Conservation (phyloP, 2,888 invertebrate species). For the Rhingia rostrata region DNA sequence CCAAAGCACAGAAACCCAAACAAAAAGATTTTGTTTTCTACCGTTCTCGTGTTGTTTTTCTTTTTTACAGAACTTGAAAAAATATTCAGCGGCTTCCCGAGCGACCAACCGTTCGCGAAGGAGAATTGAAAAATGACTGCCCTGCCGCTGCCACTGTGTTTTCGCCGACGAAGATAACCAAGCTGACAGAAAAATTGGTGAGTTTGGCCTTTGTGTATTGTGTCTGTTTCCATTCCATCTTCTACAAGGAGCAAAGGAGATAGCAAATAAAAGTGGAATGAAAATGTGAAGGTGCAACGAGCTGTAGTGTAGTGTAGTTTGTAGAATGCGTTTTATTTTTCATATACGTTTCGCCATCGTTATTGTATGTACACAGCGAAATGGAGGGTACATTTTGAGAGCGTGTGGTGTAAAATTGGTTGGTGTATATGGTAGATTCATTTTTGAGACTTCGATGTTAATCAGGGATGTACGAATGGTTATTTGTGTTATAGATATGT, state of each 20-base stretch:
- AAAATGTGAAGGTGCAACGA: slow-evolving; percentile 37
- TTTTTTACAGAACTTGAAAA: background rate
- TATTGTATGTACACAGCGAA: background rate
- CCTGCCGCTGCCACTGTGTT: too few species aligned
- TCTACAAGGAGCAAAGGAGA: slow-evolving; percentile 21
- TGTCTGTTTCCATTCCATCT: slow-evolving; percentile 11
- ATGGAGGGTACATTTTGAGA: slow-evolving; percentile 4
- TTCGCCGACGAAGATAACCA: slow-evolving; percentile 64
- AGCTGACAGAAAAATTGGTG: slow-evolving; percentile 56
- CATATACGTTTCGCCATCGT: slow-evolving; percentile 13
- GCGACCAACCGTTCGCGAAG: slow-evolving; percentile 21
- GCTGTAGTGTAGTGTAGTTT: too few species aligned
- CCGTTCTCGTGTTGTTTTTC: slow-evolving; percentile 44
- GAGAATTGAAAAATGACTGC: slow-evolving; percentile 61
- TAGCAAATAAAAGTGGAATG: slow-evolving; percentile 30
- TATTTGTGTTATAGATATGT: background rate
- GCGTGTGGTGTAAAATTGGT: slow-evolving; percentile 13
- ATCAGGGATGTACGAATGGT: slow-evolving; percentile 4
- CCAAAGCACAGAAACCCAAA: slow-evolving; percentile 20
- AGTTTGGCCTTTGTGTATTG: slow-evolving; percentile 12
- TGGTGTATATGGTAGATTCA: background rate
- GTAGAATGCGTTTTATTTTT: slow-evolving; percentile 30
- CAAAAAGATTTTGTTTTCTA: slow-evolving; percentile 34
- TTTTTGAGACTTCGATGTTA: background rate
- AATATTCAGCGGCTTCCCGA: background rate